Conservation (phyloP, 2,797 vertebrate species). For the Threskiornis aethiopicus region DNA sequence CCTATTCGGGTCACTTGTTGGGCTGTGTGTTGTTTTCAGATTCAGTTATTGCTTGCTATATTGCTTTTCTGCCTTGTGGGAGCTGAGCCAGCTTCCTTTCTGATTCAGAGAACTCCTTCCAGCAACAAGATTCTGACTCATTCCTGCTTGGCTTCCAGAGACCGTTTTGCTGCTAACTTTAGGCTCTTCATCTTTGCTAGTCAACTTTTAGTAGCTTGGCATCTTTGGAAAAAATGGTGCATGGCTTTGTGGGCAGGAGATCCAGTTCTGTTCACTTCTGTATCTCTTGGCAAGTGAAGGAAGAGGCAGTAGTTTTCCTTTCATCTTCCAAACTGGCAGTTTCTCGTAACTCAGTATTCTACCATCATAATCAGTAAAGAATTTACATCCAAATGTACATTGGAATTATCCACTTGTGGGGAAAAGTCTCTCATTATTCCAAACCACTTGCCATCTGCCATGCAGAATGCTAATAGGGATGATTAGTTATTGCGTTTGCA, state of each 20-base stretch:
- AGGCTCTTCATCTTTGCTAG: constrained; percentile 60
- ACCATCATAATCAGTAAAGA: constrained; percentile 15
- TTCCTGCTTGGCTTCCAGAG: constrained; percentile 66
- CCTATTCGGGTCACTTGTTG: constrained; percentile 58
- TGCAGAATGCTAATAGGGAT: neutral
- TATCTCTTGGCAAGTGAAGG: constrained; percentile 26
- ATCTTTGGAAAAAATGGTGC: constrained; percentile 39
- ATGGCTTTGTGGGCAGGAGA: constrained; percentile 44
- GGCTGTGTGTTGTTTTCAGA: constrained; percentile 55
- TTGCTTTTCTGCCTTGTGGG: constrained; percentile 71
- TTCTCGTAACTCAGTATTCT: constrained; percentile 21
- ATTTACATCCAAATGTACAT: constrained; percentile 45
- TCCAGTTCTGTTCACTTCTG: constrained; percentile 43
- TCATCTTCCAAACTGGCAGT: constrained; percentile 31
- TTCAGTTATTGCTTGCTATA: constrained; percentile 64
- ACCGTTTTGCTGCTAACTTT: constrained; percentile 63
- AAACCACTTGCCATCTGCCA: constrained; percentile 42
- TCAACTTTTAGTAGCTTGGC: constrained; percentile 58
- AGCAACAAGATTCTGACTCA: constrained; percentile 63
- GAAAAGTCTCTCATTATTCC: constrained; percentile 32
- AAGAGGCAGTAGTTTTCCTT: constrained; percentile 45
- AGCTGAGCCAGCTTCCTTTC: constrained; percentile 68
- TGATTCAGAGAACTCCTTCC: constrained; percentile 68
- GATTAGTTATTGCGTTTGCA: constrained; percentile 1
- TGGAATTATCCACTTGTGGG: constrained; percentile 38